Evolutionary conservation across 2,888 invertebrate genomes (phyloP).

Genomic region (Idaea biselata): DNA sequence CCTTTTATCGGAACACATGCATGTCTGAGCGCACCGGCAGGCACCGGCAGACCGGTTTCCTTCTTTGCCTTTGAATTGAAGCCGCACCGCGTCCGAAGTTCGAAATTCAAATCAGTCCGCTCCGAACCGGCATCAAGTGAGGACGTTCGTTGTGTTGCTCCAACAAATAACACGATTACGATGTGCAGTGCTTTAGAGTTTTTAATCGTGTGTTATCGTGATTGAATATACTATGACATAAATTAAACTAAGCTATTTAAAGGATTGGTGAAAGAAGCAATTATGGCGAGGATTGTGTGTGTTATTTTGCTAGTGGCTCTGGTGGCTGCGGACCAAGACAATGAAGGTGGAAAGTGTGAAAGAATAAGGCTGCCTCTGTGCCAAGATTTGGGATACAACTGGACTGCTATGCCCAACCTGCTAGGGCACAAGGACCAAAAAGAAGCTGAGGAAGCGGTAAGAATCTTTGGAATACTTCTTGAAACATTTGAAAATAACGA

Average conservation of each 20-base stretch:
- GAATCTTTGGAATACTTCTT: conserved; percentile 21
- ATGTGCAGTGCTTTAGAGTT: conserved; percentile 49
- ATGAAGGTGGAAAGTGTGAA: conserved; percentile 85
- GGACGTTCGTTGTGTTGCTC: conserved; percentile 37
- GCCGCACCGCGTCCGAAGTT: conserved; percentile 52
- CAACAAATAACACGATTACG: conserved; percentile 57
- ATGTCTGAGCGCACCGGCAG: conserved; percentile 66
- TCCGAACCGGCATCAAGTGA: conserved; percentile 36
- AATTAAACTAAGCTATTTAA: conserved; percentile 40
- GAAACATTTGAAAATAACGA: conserved; percentile 3
- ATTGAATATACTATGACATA: conserved; percentile 58
- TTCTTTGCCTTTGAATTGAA: conserved; percentile 68
- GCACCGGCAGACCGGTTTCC: conserved; percentile 62
- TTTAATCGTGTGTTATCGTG: conserved; percentile 55
- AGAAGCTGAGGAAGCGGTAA: conserved; percentile 90
- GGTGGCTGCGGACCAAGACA: conserved; percentile 66
- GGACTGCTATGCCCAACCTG: conserved; percentile 92
- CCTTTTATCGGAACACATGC: conserved; percentile 77
- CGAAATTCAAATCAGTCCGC: conserved; percentile 63
- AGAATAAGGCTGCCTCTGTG: conserved; percentile 89
- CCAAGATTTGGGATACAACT: conserved; percentile 91
- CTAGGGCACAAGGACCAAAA: conserved; percentile 90
- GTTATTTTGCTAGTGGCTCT: conserved; percentile 57
- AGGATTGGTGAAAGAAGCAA: conserved; percentile 43
- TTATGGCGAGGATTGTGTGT: conserved; percentile 69